These are phyloP conservation scores for Neotragus moschatus DNA, from an alignment of 2,113 vertebrate species.

Conservation along the genomic window DNA sequence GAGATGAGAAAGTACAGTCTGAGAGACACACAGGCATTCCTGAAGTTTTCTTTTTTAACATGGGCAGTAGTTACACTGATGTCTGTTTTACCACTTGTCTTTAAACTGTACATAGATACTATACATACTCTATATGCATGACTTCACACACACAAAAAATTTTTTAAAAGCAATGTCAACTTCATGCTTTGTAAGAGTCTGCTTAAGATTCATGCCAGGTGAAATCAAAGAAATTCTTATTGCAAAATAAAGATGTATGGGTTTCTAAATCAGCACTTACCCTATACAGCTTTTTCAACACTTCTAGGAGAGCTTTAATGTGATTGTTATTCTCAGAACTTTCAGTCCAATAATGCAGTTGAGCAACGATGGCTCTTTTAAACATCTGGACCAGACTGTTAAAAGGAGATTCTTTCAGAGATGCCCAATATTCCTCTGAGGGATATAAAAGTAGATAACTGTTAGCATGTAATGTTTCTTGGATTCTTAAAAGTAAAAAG, in stretches of 20 bases:
- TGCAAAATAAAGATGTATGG: background rate
- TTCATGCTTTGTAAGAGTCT: background rate
- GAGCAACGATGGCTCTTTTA: slow-evolving; percentile 32
- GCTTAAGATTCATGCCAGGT: background rate
- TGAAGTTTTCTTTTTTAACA: background rate
- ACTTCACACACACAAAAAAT: background rate
- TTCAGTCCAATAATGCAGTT: background rate
- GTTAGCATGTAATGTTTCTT: background rate
- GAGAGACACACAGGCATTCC: background rate
- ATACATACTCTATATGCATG: background rate
- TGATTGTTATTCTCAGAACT: background rate
- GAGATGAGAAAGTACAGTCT: background rate
- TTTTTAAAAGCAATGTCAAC: background rate
- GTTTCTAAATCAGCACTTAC: slow-evolving; percentile 57
- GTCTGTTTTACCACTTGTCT: background rate
- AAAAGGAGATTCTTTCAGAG: slow-evolving; percentile 53
- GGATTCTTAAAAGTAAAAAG: background rate
- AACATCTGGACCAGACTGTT: slow-evolving; percentile 65
- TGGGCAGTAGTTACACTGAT: background rate
- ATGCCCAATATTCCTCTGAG: slow-evolving; percentile 71
- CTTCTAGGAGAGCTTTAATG: slow-evolving; percentile 40
- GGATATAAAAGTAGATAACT: background rate
- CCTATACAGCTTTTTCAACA: slow-evolving; percentile 68
- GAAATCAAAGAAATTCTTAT: background rate
- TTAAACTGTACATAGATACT: background rate